Evolutionary conservation across 1,140 invertebrate species (phyloP).

Genomic region (Helicoverpa zea): DNA sequence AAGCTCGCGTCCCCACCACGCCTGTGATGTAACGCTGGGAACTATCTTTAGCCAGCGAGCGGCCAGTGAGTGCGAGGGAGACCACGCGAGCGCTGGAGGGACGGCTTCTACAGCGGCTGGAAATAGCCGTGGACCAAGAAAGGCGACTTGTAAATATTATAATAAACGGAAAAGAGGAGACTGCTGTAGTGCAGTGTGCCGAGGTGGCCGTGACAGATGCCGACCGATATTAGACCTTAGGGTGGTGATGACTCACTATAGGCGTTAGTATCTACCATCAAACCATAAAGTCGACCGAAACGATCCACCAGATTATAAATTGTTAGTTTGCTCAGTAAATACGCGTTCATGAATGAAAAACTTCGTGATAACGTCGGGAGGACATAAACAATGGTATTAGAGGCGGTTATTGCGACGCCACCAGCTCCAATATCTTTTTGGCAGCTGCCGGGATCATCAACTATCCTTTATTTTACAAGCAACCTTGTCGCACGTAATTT

Average conservation of each 20-base stretch:
- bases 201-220: slow-evolving; percentile 73
- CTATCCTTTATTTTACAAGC: slow-evolving; percentile 45
- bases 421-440: slow-evolving; percentile 56
- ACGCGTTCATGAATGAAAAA: slow-evolving; percentile 60
- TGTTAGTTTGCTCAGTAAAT: slow-evolving; percentile 57
- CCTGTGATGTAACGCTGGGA: slow-evolving; percentile 80
- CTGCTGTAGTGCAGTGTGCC: slow-evolving; percentile 86
- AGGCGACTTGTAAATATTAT: slow-evolving; percentile 87
- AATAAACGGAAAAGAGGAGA: slow-evolving; percentile 85
- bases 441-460: slow-evolving; percentile 47
- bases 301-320: slow-evolving; percentile 54
- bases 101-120: slow-evolving; percentile 77
- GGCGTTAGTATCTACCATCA: slow-evolving; percentile 12
- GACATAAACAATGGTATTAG: slow-evolving; percentile 30
- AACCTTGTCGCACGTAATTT: slow-evolving; percentile 48
- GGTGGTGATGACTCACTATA: slow-evolving; percentile 54
- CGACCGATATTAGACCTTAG: slow-evolving; percentile 61
- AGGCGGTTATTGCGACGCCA: slow-evolving; percentile 20
- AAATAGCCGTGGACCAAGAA: slow-evolving; percentile 88
- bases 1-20: slow-evolving; percentile 84
- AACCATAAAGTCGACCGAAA: slow-evolving; percentile 23
- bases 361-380: slow-evolving; percentile 7
- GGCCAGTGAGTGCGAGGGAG: slow-evolving; percentile 69
- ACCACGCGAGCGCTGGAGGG: slow-evolving; percentile 72
- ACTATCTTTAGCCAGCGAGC: slow-evolving; percentile 80